Percentiles rank a stretch among this genome's conserved stretches.
Conservation (phyloP, 2,113 vertebrate species). For the Murina feae region DNA sequence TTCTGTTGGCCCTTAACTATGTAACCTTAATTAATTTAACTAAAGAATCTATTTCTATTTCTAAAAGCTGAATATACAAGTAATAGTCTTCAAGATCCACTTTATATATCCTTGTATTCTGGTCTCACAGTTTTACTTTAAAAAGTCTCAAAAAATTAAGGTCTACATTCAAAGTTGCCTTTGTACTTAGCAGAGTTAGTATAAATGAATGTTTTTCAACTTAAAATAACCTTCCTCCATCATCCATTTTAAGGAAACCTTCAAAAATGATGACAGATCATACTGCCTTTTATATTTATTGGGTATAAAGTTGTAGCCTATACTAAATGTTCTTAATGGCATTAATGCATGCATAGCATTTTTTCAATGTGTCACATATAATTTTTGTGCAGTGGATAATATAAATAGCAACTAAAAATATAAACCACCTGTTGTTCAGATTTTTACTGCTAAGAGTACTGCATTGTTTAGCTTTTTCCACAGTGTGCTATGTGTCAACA, state of each 20-base stretch:
- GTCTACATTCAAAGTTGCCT: background rate
- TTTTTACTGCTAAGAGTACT: conserved; percentile 45
- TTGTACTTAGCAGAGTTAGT: background rate
- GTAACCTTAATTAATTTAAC: background rate
- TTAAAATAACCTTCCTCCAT: background rate
- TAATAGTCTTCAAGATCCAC: background rate
- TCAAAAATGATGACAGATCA: conserved; percentile 36
- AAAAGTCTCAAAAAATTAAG: background rate
- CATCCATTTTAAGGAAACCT: conserved; percentile 24
- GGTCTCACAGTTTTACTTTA: background rate
- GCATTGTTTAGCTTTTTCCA: conserved; percentile 71
- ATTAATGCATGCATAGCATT: conserved; percentile 45
- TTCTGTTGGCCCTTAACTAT: background rate
- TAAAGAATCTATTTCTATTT: background rate
- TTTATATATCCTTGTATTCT: background rate
- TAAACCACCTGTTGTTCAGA: conserved; percentile 69
- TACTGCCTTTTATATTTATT: conserved; percentile 50
- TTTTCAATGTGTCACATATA: conserved; percentile 43
- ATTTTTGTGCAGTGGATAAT: conserved; percentile 51
- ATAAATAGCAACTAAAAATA: conserved; percentile 56
- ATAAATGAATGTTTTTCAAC: background rate
- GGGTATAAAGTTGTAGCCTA: conserved; percentile 33
- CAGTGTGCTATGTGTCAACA: conserved; percentile 72
- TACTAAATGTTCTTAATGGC: conserved; percentile 38
- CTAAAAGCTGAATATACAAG: background rate